Evolutionary conservation across 2,113 vertebrate species (phyloP).

Genomic region (Saguinus imperator): DNA sequence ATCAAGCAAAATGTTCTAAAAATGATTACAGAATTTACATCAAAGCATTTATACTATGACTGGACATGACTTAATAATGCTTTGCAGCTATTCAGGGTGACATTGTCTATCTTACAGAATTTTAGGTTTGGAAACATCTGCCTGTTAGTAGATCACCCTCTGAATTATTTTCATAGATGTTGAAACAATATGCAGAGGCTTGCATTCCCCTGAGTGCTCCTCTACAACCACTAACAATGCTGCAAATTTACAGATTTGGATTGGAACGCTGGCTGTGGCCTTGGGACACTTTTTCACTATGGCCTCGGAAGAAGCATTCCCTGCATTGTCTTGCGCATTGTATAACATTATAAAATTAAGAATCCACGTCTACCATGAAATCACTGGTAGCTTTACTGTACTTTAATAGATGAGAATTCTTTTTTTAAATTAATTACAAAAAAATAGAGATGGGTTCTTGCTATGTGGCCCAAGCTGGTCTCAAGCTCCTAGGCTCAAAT

Average conservation of each 20-base stretch:
- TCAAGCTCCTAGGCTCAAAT: no score
- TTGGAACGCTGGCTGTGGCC: background rate
- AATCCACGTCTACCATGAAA: background rate
- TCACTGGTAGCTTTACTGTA: background rate
- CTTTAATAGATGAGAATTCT: background rate
- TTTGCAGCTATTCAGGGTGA: background rate
- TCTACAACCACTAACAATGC: fast-evolving
- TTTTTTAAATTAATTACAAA: background rate
- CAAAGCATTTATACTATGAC: background rate
- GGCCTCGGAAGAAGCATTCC: background rate
- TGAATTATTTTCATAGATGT: background rate
- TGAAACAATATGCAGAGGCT: background rate
- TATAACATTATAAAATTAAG: background rate
- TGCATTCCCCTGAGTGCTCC: fast-evolving
- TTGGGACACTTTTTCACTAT: background rate
- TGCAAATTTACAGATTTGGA: background rate
- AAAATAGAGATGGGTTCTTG: no score
- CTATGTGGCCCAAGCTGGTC: no score
- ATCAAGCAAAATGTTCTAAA: background rate
- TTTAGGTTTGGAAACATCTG: slow-evolving; percentile 20
- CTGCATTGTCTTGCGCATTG: background rate
- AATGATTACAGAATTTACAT: background rate
- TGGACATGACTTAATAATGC: background rate
- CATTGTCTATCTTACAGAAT: background rate
- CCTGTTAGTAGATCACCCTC: background rate